Evolutionary conservation across 2,888 invertebrate genomes (phyloP).

Genomic region (Pycnomerus fuliginosus): DNA sequence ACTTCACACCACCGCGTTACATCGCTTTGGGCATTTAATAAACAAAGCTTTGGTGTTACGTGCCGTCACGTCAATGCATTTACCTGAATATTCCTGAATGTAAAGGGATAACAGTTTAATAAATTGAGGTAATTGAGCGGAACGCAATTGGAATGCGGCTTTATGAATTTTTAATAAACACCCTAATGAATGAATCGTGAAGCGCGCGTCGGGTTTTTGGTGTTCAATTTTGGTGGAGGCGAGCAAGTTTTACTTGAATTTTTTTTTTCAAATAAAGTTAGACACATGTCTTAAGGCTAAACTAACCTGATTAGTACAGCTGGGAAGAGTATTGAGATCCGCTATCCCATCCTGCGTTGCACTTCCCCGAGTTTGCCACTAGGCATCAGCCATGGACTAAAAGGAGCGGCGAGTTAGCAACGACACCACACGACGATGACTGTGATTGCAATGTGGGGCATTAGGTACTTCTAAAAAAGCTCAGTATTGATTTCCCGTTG

Average conservation of each 20-base stretch:
- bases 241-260: too few species aligned
- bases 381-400: constrained; percentile 25
- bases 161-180: too few species aligned
- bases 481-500: constrained; percentile 43
- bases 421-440: constrained; percentile 23
- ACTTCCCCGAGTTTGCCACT: constrained; percentile 12
- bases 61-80: too few species aligned
- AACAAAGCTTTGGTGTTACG: constrained; percentile 5
- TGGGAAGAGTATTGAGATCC: constrained; percentile 20
- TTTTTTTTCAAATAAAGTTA: too few species aligned
- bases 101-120: too few species aligned
- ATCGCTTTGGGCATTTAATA: constrained; percentile 3
- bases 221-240: too few species aligned
- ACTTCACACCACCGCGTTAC: constrained; percentile 9
- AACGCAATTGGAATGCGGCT: too few species aligned
- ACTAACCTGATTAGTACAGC: constrained; percentile 28
- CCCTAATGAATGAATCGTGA: too few species aligned
- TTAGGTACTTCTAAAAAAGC: constrained; percentile 46
- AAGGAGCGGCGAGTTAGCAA: constrained; percentile 21
- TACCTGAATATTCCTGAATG: too few species aligned
- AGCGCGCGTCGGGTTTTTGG: too few species aligned
- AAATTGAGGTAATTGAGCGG: too few species aligned
- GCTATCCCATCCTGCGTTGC: constrained; percentile 34
- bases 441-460: constrained; percentile 46
- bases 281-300: too few species aligned